Conservation (phyloP, 2,113 vertebrate species). For the Triplophysa tibetana region DNA sequence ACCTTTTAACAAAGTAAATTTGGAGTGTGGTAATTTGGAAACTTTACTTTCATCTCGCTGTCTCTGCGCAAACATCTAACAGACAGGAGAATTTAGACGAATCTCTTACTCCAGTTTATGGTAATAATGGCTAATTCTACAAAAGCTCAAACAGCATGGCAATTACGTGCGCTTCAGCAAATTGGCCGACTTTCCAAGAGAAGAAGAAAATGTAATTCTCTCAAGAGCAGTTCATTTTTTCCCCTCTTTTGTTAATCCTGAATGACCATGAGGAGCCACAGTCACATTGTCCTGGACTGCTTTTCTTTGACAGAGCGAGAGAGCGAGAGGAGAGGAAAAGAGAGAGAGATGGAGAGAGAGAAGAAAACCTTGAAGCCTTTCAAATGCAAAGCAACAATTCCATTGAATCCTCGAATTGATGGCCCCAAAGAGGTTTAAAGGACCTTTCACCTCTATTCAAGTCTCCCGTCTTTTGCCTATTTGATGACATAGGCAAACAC, state of each 20-base stretch:
- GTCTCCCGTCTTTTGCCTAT: conserved; percentile 78
- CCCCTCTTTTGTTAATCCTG: conserved; percentile 82
- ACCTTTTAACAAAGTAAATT: conserved; percentile 7
- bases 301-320: conserved; percentile 78
- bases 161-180: conserved; percentile 72
- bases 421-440: conserved; percentile 91
- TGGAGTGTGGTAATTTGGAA: conserved; percentile 10
- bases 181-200: conserved; percentile 73
- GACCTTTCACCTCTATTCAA: conserved; percentile 88
- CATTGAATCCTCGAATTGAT: conserved; percentile 86
- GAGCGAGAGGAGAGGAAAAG: conserved; percentile 42
- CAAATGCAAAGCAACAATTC: conserved; percentile 87
- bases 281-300: conserved; percentile 81
- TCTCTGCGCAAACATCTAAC: conserved; percentile 29
- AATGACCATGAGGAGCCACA: conserved; percentile 85
- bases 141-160: conserved; percentile 56
- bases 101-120: conserved; percentile 50
- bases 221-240: conserved; percentile 81
- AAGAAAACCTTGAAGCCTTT: conserved; percentile 84
- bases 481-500: conserved; percentile 86
- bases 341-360: conserved; percentile 60
- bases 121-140: conserved; percentile 48
- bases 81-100: conserved; percentile 38
- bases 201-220: conserved; percentile 84
- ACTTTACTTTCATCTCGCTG: conserved; percentile 11